Base-by-base conservation (phyloP, 2,888 invertebrate genomes). In the Bombyx huttoni region DNA sequence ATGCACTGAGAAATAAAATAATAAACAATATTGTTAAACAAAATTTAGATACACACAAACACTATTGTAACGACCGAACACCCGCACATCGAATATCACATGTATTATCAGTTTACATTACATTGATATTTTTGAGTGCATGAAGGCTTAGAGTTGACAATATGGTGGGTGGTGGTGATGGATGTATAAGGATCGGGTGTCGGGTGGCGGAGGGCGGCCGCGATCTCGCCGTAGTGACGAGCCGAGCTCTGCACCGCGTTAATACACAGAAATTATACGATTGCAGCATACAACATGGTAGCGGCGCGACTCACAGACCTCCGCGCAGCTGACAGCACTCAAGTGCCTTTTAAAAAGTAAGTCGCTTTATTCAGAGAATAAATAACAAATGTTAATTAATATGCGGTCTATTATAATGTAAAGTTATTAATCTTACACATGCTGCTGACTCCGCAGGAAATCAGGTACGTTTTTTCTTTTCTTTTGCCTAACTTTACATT, bases 301-400 rank as follows among this genome's bases (percentile, higher is more conserved):
- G 96, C 97, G 89, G 97, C 97, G 92, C 94, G 97, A 84, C 94
- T 97, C 83, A 96, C 96, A 70, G 97, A 97, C 89, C 92, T 96
- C 75, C 94, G 97, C 89, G 96, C 96, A 88, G 96, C 96, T 85
- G 92, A 94, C 91, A 94, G 95, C 93, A 96, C 96, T 92, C 95
- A 96, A 93, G 95, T 97, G 95, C 96, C 96, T 95, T 95, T 96
- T 93, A 97, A 97, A 93, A 97, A 96, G 97, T 97, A 90, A 96
- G 96, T 94, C 24, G 24, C 24, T 24, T 24, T 24, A 24, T 24
- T 24, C 24, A 24, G 24, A 24, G 24, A 24, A 24, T 24, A 24
- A 24, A 24, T 24, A 24, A 24, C 24, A 24, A 24, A 24, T 5
- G 24, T 24, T 5, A 3, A 24, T 24, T 24, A 3, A 24, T 24